These are phyloP conservation scores for Coryphaenoides rupestris DNA, from an alignment of 2,113 vertebrate species.

Conservation along the genomic window DNA sequence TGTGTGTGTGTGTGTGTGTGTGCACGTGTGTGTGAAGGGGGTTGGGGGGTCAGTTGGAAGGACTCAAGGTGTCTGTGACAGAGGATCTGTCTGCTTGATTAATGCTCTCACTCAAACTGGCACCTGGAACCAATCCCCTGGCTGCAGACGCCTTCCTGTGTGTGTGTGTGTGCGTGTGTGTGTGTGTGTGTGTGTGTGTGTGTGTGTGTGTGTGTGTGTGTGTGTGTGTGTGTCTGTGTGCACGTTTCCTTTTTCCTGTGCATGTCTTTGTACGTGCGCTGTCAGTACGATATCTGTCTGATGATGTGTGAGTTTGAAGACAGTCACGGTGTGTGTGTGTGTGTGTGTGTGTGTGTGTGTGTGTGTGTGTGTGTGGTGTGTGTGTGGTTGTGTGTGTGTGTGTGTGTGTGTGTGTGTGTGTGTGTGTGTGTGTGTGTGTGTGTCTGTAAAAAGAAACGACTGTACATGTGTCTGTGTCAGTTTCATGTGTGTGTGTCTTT, in stretches of 20 bases:
- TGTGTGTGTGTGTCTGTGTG: slow-evolving; percentile 9
- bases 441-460: too few species aligned
- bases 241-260: background rate
- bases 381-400: slow-evolving; percentile 13
- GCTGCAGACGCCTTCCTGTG: slow-evolving; percentile 31
- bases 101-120: slow-evolving; percentile 72
- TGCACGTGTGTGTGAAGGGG: slow-evolving; percentile 2
- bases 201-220: slow-evolving; percentile 12
- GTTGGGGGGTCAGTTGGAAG: background rate
- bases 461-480: too few species aligned
- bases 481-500: background rate
- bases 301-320: background rate
- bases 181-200: slow-evolving; percentile 12
- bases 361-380: background rate
- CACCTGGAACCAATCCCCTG: slow-evolving; percentile 69
- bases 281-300: slow-evolving; percentile 47
- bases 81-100: slow-evolving; percentile 69
- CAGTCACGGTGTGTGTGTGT: background rate
- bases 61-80: slow-evolving; percentile 54
- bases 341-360: background rate
- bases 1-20: background rate
- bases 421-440: too few species aligned
- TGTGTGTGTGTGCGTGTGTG: slow-evolving; percentile 19
- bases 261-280: slow-evolving; percentile 19
- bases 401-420: too few species aligned